Percentiles rank a stretch among this genome's conserved stretches.
These are phyloP conservation scores for Aldabrachelys gigantea DNA, from an alignment of 2,113 vertebrate genomes.

Conservation along the genomic window DNA sequence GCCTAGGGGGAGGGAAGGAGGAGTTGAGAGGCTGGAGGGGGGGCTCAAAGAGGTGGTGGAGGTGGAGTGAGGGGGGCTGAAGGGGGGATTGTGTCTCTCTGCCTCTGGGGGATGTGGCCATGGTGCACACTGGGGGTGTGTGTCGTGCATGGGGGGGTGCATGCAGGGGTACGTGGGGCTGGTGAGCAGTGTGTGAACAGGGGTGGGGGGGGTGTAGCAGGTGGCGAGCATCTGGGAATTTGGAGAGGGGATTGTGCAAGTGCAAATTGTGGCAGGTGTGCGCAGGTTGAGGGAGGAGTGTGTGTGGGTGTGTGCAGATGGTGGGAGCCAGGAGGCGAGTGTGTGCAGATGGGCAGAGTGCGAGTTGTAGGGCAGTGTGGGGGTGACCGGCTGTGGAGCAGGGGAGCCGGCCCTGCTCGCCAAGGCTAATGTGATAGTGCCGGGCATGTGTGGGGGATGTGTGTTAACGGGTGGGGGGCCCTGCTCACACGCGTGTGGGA, in stretches of 20 bases:
- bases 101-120: not conserved
- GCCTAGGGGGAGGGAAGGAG: not conserved
- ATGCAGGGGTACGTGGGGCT: no score
- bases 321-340: not conserved
- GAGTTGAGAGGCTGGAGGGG: no score
- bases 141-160: not conserved
- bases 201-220: not conserved
- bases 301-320: not conserved
- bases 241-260: no score
- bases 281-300: no score
- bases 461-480: not conserved
- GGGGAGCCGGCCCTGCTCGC: conserved; percentile 39
- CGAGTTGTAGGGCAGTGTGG: not conserved
- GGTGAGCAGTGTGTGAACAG: no score
- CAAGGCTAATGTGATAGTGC: no score
- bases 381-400: not conserved
- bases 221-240: no score
- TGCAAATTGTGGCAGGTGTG: not conserved
- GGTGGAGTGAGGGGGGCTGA: no score
- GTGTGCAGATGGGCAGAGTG: not conserved
- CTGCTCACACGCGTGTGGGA: not conserved
- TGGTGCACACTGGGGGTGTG: no score
- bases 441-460: no score
- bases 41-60: no score
- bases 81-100: not conserved